Evolutionary conservation across 2,888 invertebrate genomes (phyloP).

Genomic region (Minunthozetes semirufus): DNA sequence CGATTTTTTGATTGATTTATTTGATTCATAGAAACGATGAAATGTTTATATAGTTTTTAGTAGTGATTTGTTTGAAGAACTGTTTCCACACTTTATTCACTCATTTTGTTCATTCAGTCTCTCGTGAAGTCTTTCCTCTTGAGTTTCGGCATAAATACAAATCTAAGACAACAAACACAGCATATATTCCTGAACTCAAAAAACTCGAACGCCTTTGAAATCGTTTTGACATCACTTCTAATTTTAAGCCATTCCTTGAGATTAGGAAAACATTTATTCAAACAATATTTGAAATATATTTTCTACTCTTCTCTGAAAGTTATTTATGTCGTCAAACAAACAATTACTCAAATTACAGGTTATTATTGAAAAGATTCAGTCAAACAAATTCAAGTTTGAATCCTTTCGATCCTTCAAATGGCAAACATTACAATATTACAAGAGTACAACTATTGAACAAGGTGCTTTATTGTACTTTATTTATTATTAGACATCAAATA

Average conservation of each 20-base stretch:
- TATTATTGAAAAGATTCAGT: too few relatives aligned
- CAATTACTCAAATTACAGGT: too few relatives aligned
- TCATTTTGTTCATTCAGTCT: background rate
- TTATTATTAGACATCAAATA: background rate
- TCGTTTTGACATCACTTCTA: background rate
- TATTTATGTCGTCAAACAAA: too few relatives aligned
- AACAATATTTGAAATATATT: background rate
- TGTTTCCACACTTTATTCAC: background rate
- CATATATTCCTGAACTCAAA: too few relatives aligned
- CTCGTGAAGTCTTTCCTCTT: background rate
- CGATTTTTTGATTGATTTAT: background rate
- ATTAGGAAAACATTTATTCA: background rate
- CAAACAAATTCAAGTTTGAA: too few relatives aligned
- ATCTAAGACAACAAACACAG: too few relatives aligned
- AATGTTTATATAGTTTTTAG: background rate
- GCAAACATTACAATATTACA: too few relatives aligned
- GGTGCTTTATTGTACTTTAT: too few relatives aligned
- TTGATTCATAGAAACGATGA: background rate
- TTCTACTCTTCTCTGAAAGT: too few relatives aligned
- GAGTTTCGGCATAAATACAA: background rate
- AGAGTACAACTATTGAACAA: too few relatives aligned
- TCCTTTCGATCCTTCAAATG: too few relatives aligned
- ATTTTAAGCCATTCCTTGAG: constrained; percentile 1
- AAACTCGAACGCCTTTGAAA: background rate
- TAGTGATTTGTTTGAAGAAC: background rate